Conservation (phyloP, 2,888 invertebrate genomes). For the Spisula solida region DNA sequence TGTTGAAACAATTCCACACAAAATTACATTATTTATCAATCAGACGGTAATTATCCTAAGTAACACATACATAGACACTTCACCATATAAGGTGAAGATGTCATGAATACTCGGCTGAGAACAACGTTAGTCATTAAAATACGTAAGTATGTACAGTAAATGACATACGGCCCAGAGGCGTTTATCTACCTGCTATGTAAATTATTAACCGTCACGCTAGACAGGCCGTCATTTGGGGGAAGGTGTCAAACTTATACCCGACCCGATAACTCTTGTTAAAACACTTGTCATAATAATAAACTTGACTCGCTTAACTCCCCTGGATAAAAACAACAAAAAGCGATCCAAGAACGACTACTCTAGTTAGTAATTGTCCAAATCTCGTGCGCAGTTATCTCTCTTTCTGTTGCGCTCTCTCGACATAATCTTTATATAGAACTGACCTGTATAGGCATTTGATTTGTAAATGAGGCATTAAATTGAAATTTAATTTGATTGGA, state of each 20-base stretch:
- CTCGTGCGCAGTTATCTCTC: too few relatives aligned
- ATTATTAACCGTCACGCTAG: slow-evolving; percentile 43
- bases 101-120: neutral
- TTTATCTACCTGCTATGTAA: slow-evolving; percentile 43
- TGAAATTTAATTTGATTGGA: too few relatives aligned
- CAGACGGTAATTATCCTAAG: neutral
- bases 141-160: slow-evolving; percentile 39
- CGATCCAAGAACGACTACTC: too few relatives aligned
- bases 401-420: too few relatives aligned
- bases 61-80: neutral
- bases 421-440: too few relatives aligned
- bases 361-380: too few relatives aligned
- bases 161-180: slow-evolving; percentile 37
- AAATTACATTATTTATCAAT: neutral
- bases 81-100: slow-evolving; percentile 24
- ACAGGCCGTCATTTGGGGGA: slow-evolving; percentile 9
- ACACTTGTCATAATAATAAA: neutral
- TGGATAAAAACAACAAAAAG: too few relatives aligned
- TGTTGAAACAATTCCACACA: neutral
- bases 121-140: slow-evolving; percentile 20
- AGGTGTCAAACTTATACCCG: slow-evolving; percentile 9
- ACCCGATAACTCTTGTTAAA: neutral
- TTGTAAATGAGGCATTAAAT: too few relatives aligned
- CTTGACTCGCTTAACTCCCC: neutral
- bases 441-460: too few relatives aligned